These are phyloP conservation scores for Magallana gigas DNA, from an alignment of 1,140 invertebrate genomes.

Conservation along the genomic window DNA sequence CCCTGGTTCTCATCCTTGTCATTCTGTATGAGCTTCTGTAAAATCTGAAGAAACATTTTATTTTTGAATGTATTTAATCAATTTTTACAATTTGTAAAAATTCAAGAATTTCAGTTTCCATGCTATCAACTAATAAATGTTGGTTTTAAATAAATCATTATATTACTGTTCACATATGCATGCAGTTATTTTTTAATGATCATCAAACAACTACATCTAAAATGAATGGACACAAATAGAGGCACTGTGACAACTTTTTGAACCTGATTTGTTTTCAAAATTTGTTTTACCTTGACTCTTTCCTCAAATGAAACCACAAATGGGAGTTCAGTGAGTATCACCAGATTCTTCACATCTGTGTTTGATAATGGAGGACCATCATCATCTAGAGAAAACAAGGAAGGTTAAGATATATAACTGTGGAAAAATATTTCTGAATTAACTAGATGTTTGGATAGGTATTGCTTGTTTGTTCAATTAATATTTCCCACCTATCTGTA, in stretches of 20 bases:
- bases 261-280: background rate
- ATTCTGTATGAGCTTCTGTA: slow-evolving; percentile 87
- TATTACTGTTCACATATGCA: too few species aligned
- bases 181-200: too few species aligned
- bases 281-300: slow-evolving; percentile 83
- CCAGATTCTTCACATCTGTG: slow-evolving; percentile 91
- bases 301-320: slow-evolving; percentile 95
- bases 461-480: background rate
- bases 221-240: too few species aligned
- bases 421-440: too few species aligned
- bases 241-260: too few species aligned
- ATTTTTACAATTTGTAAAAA: too few species aligned
- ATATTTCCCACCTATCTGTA: slow-evolving; percentile 60
- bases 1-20: slow-evolving; percentile 88
- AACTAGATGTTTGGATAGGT: background rate
- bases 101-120: too few species aligned
- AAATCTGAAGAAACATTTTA: slow-evolving; percentile 82
- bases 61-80: too few species aligned
- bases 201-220: too few species aligned
- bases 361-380: slow-evolving; percentile 90
- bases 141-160: too few species aligned
- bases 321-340: slow-evolving; percentile 93
- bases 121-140: too few species aligned
- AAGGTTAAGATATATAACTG: too few species aligned
- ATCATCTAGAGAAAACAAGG: slow-evolving; percentile 80